These are phyloP conservation scores for Falco columbarius DNA, from an alignment of 2,797 vertebrate species.

Conservation along the genomic window DNA sequence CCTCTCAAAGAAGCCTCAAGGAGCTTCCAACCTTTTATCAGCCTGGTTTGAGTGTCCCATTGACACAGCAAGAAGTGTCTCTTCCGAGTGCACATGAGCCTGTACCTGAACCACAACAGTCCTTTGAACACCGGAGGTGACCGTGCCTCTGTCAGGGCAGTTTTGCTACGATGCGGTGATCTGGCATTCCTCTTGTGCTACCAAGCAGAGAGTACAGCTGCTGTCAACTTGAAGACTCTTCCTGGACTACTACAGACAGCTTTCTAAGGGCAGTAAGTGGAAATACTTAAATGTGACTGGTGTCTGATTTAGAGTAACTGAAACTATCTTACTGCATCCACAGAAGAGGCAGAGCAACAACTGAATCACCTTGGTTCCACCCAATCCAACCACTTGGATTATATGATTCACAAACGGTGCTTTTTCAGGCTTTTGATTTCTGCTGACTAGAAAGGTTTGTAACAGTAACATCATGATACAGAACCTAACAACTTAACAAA, in stretches of 20 bases:
- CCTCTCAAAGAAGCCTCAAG: neutral
- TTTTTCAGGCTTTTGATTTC: neutral
- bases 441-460: neutral
- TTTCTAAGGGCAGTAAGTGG: neutral
- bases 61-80: neutral
- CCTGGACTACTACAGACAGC: neutral
- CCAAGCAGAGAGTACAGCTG: neutral
- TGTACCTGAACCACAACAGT: neutral
- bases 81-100: accelerated
- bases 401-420: neutral
- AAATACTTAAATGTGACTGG: neutral
- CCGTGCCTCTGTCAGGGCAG: neutral
- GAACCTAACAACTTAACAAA: neutral
- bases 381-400: neutral
- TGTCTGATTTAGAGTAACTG: neutral
- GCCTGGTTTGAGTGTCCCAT: neutral
- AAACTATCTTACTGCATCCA: neutral
- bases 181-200: neutral
- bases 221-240: neutral
- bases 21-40: neutral
- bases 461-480: neutral
- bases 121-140: neutral
- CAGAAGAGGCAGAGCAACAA: neutral
- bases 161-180: neutral
- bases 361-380: neutral